phyloP scores from a whole-genome alignment of 2,113 vertebrate species.

The Silurus meridionalis region DNA sequence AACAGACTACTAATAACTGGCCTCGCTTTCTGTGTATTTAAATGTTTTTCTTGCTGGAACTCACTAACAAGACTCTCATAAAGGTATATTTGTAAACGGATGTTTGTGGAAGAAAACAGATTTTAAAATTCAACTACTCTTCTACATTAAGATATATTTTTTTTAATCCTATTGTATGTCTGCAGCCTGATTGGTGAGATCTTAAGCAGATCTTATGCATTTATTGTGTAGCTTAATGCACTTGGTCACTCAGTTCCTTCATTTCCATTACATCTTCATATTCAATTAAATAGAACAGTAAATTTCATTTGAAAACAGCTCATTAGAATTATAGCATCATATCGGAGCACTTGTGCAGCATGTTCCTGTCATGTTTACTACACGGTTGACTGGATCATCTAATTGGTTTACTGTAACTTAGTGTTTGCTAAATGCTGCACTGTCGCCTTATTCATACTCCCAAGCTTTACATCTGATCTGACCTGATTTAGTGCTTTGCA shows the following conservation, averaged over 20 bases:
- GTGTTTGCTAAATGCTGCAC: neutral
- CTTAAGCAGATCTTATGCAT: slow-evolving; percentile 35
- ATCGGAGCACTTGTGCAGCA: neutral
- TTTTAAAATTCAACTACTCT: neutral
- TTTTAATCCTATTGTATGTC: neutral
- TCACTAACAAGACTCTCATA: neutral
- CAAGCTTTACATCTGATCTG: neutral
- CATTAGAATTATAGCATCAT: neutral
- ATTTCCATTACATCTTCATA: slow-evolving; percentile 65
- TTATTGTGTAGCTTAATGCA: slow-evolving; percentile 49
- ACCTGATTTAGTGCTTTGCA: neutral
- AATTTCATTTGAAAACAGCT: neutral
- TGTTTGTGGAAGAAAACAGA: neutral
- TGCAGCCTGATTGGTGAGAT: slow-evolving; percentile 30
- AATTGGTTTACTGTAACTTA: neutral
- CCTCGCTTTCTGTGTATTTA: neutral
- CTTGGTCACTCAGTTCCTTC: slow-evolving; percentile 71
- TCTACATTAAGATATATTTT: neutral
- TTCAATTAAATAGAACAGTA: slow-evolving; percentile 43
- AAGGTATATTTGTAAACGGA: neutral
- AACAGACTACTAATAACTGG: slow-evolving; percentile 7
- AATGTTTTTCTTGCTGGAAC: neutral
- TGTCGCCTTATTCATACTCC: neutral
- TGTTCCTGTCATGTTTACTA: neutral
- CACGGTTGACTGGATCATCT: neutral